phyloP scores from a whole-genome alignment of 2,888 invertebrate genomes.

The Hartigia nigra region DNA sequence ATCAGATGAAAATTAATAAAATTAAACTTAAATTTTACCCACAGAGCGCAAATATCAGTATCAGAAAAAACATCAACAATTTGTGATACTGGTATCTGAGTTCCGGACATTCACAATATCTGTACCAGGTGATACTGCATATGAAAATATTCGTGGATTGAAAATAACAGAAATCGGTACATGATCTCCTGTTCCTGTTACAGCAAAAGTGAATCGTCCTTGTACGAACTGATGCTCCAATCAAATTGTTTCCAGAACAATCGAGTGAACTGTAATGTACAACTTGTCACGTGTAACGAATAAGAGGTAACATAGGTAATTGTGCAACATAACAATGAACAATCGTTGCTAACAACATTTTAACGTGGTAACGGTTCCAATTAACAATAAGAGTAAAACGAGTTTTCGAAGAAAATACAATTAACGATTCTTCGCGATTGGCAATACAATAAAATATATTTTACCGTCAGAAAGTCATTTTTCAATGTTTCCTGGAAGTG shows the following conservation, averaged over 20 bases:
- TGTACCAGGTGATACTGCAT: not conserved
- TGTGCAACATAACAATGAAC: conserved; percentile 24
- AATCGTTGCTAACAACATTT: conserved; percentile 19
- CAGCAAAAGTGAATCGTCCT: not conserved
- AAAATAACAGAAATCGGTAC: not conserved
- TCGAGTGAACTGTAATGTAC: not conserved
- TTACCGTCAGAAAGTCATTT: not conserved
- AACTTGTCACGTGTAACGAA: conserved; percentile 13
- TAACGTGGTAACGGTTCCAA: conserved; percentile 3
- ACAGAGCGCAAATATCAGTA: not conserved
- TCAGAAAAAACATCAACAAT: conserved; percentile 5
- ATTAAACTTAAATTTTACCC: not conserved
- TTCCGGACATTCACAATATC: not conserved
- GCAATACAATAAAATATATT: not conserved
- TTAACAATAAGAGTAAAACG: not conserved
- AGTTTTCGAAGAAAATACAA: not conserved
- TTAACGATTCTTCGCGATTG: not conserved
- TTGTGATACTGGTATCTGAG: conserved; percentile 2
- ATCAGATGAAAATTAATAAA: not conserved
- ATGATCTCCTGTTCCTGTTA: not conserved
- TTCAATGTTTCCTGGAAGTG: not conserved
- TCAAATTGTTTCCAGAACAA: not conserved
- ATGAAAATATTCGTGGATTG: not conserved
- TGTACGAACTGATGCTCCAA: not conserved
- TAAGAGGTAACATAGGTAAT: conserved; percentile 25